A percentile compares a stretch with the other conserved stretches of the same genome.
These are phyloP conservation scores for Oreochromis aureus DNA, from an alignment of 2,113 vertebrate genomes.

Conservation along the genomic window DNA sequence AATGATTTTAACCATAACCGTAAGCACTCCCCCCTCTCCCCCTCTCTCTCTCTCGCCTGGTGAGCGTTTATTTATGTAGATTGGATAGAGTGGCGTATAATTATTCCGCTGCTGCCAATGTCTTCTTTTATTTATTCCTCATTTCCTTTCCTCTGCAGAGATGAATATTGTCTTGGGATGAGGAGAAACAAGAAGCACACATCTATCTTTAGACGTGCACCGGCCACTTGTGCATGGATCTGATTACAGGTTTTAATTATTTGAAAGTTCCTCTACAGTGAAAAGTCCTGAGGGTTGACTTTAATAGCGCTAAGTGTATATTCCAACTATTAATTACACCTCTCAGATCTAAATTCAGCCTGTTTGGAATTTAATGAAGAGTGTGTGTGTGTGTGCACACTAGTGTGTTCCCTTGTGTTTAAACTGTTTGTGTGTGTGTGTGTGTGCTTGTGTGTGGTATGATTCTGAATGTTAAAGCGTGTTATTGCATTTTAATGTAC, in stretches of 20 bases:
- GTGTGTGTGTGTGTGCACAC: neutral
- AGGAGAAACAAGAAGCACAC: constrained; percentile 29
- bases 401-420: too few species aligned
- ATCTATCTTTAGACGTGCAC: constrained; percentile 52
- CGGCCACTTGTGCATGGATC: constrained; percentile 33
- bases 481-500: neutral
- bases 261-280: constrained; percentile 24
- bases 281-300: constrained; percentile 23
- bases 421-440: neutral
- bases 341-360: constrained; percentile 19
- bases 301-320: constrained; percentile 30
- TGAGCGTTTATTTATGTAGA: constrained; percentile 76
- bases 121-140: constrained; percentile 71
- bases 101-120: constrained; percentile 66
- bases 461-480: neutral
- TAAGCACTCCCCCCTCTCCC: neutral
- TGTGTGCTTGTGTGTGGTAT: neutral
- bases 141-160: constrained; percentile 55
- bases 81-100: constrained; percentile 70
- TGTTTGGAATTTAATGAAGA: neutral
- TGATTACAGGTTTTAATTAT: constrained; percentile 55
- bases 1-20: constrained; percentile 71
- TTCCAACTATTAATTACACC: constrained; percentile 54
- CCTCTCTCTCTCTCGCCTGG: neutral
- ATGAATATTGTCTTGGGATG: constrained; percentile 51